Evolutionary conservation across 2,888 invertebrate species (phyloP).

Genomic region (Digitonthophagus gazella): DNA sequence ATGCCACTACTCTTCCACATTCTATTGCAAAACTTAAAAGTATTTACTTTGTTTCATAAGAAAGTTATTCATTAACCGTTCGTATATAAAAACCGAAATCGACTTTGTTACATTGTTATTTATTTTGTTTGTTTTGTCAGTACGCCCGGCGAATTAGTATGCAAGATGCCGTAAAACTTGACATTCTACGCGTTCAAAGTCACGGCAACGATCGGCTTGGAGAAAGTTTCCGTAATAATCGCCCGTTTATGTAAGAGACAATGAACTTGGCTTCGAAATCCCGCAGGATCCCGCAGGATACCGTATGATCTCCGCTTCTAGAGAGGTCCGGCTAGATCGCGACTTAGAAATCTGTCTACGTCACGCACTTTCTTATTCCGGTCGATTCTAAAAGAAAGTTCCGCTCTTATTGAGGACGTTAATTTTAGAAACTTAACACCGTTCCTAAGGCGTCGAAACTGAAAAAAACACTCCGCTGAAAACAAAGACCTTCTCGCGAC

Average conservation of each 20-base stretch:
- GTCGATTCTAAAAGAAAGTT: conserved; percentile 13
- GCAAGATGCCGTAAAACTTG: background rate
- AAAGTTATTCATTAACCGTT: too few species aligned
- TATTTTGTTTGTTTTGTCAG: too few species aligned
- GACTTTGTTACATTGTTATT: too few species aligned
- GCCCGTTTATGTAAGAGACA: background rate
- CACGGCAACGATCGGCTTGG: background rate
- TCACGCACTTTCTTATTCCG: conserved; percentile 11
- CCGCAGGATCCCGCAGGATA: background rate
- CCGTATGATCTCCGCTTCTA: background rate
- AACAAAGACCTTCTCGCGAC: too few species aligned
- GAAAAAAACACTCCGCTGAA: too few species aligned
- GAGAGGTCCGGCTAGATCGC: background rate
- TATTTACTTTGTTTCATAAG: too few species aligned
- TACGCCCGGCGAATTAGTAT: background rate
- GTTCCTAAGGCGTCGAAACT: too few species aligned
- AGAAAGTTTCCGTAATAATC: background rate
- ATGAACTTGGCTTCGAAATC: background rate
- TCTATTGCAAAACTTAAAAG: background rate
- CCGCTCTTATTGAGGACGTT: background rate
- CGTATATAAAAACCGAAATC: too few species aligned
- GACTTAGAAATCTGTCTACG: background rate
- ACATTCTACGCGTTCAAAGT: background rate
- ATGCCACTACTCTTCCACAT: background rate
- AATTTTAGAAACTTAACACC: background rate